phyloP scores from a whole-genome alignment of 2,113 vertebrate species.

The Haemorhous mexicanus region DNA sequence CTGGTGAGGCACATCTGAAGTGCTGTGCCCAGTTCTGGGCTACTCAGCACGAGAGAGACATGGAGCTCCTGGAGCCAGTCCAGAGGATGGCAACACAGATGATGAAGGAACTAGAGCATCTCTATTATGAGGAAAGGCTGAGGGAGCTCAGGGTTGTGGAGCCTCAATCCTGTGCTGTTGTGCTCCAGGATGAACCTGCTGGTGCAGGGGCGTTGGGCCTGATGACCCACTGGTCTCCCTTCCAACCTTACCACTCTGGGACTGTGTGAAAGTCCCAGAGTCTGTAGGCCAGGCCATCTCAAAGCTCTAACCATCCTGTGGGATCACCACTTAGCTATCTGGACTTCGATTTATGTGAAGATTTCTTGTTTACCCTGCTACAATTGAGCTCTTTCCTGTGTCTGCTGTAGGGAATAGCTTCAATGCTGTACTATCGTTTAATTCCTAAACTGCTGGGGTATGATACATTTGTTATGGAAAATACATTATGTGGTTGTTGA shows the following conservation, averaged over 20 bases:
- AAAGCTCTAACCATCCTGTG: neutral
- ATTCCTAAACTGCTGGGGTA: neutral
- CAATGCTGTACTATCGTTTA: neutral
- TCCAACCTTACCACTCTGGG: neutral
- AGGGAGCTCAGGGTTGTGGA: neutral
- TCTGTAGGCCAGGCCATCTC: neutral
- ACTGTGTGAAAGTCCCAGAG: neutral
- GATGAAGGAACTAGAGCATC: neutral
- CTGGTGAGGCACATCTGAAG: neutral
- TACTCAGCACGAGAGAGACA: neutral
- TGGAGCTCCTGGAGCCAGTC: accelerated
- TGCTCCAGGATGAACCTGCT: neutral
- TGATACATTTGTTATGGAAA: neutral
- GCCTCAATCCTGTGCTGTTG: neutral
- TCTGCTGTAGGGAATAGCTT: neutral
- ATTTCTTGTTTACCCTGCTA: neutral
- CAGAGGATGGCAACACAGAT: neutral
- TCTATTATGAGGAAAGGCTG: neutral
- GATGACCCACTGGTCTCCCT: neutral
- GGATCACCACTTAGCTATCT: neutral
- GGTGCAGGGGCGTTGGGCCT: neutral
- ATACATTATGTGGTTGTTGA: neutral
- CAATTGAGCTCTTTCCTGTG: neutral
- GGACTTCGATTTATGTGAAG: neutral
- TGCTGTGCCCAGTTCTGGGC: neutral